Evolutionary conservation across 2,888 invertebrate genomes (phyloP), one percentile per base, ranked within the genome.

Genomic region (Drosophila niveifrons): DNA sequence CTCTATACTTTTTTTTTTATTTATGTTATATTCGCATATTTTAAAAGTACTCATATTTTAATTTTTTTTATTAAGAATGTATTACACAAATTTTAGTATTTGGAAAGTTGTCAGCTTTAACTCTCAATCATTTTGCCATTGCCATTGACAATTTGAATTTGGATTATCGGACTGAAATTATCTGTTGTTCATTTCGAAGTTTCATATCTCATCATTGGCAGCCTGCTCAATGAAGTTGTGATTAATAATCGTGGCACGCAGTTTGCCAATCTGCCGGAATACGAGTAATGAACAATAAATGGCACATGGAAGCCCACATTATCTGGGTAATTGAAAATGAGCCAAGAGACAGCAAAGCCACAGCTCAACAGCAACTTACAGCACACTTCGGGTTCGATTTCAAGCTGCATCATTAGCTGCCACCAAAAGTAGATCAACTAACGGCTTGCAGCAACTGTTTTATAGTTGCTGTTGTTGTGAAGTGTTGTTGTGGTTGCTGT

Each of bases 241-340:
- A 69, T 48, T 59, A 70, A 61, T 63, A 59, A 53, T 28, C 50
- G 18, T 18, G 23, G 29, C 53, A 23, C 34, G 10, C 18, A 43
- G 64, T 71, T 75, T 39, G 76, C 51, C 63, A 77, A 75, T 67
- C 67, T 58, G 50, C 34, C 23, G 46, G 69, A 65, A 76, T 88
- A n/a, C n/a, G n/a, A n/a, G n/a, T n/a, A 88, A 85, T 82, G 80
- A 74, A 77, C 78, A 68, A 88, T 76, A 86, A 63, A 80, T 81
- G 77, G 79, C 67, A 66, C 61, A 78, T 70, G 48, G 79, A 36
- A 34, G 65, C 63, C 52, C 57, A 74, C 86, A 88, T 82, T 82
- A 79, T 46, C 52, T 48, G 67, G 58, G 82, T 88, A 88, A 82
- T 82, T 82, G 82, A 82, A 65, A 66, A 78, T 58, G 62, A 70